These are phyloP conservation scores for Heliconius sara DNA, from an alignment of 2,888 invertebrate genomes.

Conservation along the genomic window DNA sequence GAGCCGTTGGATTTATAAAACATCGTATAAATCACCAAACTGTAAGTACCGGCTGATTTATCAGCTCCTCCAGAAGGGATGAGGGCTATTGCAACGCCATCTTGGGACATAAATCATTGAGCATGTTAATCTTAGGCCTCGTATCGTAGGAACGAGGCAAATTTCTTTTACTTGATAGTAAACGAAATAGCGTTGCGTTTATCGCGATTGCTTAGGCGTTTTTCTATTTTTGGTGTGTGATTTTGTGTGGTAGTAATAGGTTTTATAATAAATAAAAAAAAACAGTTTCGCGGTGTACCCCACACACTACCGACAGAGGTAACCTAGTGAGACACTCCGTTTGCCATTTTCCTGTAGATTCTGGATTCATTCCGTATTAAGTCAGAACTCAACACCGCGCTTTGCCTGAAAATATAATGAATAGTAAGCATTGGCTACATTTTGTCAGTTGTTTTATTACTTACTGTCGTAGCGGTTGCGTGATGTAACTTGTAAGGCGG, in stretches of 20 bases:
- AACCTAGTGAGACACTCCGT: no score
- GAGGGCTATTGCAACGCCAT: slow-evolving; percentile 44
- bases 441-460: no score
- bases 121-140: slow-evolving; percentile 45
- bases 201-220: slow-evolving; percentile 40
- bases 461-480: no score
- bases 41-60: slow-evolving; percentile 45
- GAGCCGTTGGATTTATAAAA: slow-evolving; percentile 37
- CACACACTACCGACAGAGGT: no score
- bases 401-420: no score
- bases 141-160: slow-evolving; percentile 41
- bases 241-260: background rate
- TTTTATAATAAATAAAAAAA: background rate
- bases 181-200: slow-evolving; percentile 48
- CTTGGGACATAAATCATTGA: slow-evolving; percentile 49
- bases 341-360: no score
- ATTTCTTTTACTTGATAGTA: slow-evolving; percentile 44
- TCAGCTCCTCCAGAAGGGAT: slow-evolving; percentile 41
- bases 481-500: no score
- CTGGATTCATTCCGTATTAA: no score
- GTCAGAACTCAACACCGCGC: no score
- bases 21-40: slow-evolving; percentile 42
- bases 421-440: background rate
- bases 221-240: background rate
- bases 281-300: no score